Evolutionary conservation across 1,140 invertebrate genomes (phyloP), one percentile per base, ranked within the genome.

Genomic region (Grapholita molesta): DNA sequence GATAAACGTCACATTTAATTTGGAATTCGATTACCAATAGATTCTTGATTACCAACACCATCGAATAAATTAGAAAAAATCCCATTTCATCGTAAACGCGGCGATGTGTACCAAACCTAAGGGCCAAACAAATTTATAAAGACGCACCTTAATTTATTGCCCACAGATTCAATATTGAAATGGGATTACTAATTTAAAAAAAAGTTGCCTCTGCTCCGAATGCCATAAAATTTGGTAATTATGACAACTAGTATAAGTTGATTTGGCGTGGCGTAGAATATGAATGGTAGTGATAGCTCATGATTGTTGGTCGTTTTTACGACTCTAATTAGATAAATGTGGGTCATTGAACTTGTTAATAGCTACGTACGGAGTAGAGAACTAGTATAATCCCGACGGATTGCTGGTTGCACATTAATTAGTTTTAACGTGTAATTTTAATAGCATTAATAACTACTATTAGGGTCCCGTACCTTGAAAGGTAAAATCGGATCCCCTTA

Each of bases 121-220:
- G 42, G 42, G 42, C 42, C 42, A 48, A 48, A 48, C 42, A 48
- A 48, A 48, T 48, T 48, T 21, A 48, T 48, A 48, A 7, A 21
- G 9, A 48, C 18, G 18, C n/a, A 4, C 28, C 28, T 48, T 21
- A 48, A 48, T 48, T 48, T 48, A 48, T 48, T 21, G 42, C 15
- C 9, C 30, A 55, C 24, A 61, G 30, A 32, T 61, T 28, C 24
- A 61, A 61, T 61, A 61, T 61, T 61, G 55, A 28, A 61, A 30
- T 28, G 55, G 55, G 9, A 28, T 25, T 61, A 61, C 8, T 61
- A 18, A 61, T 61, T 61, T 61, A 61, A 15, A 61, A 61, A 52
- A 61, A 15, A 48, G 42, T 48, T 48, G 5, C 35, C 12, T 38
- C n/a, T 38, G 35, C 35, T n/a, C 11, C 4, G 33, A n/a, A n/a